These are phyloP conservation scores for Drosophila nannoptera DNA, from an alignment of 1,140 invertebrate species.

Conservation along the genomic window DNA sequence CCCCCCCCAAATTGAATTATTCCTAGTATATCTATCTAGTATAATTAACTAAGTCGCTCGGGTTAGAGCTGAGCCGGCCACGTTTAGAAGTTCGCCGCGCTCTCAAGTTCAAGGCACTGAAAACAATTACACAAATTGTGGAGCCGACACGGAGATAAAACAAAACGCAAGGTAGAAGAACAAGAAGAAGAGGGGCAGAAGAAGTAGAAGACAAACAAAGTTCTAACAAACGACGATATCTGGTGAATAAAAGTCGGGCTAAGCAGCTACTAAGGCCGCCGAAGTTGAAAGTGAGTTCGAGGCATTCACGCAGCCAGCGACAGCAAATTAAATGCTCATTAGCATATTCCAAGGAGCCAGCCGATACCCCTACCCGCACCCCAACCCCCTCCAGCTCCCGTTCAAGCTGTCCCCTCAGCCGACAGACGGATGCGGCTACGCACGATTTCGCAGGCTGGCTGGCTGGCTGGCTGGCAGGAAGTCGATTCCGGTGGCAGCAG, in stretches of 20 bases:
- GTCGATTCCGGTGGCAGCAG: slow-evolving; percentile 42
- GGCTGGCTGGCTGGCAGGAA: slow-evolving; percentile 34
- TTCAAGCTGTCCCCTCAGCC: too few relatives aligned
- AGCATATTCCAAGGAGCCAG: slow-evolving; percentile 60
- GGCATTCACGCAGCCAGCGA: slow-evolving; percentile 48
- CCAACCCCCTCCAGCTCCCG: too few relatives aligned
- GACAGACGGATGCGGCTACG: slow-evolving; percentile 23
- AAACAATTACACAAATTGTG: slow-evolving; percentile 44
- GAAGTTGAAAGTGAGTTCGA: slow-evolving; percentile 71
- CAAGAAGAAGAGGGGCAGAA: background rate
- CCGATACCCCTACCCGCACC: slow-evolving; percentile 8
- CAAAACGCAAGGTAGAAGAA: background rate
- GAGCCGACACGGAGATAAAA: background rate
- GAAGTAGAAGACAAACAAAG: slow-evolving; percentile 1
- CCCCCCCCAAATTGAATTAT: too few relatives aligned
- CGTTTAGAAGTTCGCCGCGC: background rate
- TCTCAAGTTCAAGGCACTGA: slow-evolving; percentile 20
- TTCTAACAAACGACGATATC: slow-evolving; percentile 36
- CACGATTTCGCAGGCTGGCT: slow-evolving; percentile 30
- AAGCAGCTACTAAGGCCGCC: slow-evolving; percentile 55
- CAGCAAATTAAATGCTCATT: slow-evolving; percentile 69
- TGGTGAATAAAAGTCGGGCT: slow-evolving; percentile 62
- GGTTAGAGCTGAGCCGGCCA: background rate
- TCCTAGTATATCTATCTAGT: too few relatives aligned
- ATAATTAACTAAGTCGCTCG: background rate